These are phyloP conservation scores for Panthera uncia DNA, from an alignment of 2,113 vertebrate genomes.

Conservation along the genomic window DNA sequence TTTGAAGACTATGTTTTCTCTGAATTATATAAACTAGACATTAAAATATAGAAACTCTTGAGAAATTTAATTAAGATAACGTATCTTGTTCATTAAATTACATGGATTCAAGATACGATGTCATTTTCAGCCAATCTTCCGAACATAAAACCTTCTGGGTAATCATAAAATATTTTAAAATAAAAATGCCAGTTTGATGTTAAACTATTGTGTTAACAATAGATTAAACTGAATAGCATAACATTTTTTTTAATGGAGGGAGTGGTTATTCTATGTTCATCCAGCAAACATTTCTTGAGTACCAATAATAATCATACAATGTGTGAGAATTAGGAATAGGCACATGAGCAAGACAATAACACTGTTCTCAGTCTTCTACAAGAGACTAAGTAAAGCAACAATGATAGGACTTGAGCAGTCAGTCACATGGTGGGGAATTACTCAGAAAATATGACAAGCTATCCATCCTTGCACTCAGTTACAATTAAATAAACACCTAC, in stretches of 20 bases:
- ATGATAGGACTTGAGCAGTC: not conserved
- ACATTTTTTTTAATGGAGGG: not conserved
- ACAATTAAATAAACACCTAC: not conserved
- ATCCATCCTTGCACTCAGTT: not conserved
- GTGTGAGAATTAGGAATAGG: not conserved
- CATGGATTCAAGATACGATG: constrained; percentile 65
- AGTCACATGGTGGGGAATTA: not conserved
- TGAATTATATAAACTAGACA: constrained; percentile 43
- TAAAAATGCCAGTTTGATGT: constrained; percentile 77
- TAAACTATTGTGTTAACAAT: constrained; percentile 73
- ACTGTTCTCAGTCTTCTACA: not conserved
- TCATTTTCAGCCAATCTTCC: constrained; percentile 62
- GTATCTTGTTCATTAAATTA: constrained; percentile 64
- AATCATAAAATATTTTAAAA: constrained; percentile 70
- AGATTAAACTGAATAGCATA: constrained; percentile 10
- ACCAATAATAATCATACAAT: not conserved
- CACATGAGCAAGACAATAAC: not conserved
- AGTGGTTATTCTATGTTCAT: not conserved
- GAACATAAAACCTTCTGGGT: constrained; percentile 60
- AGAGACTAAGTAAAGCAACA: not conserved
- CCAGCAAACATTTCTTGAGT: not conserved
- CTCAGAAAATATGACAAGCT: not conserved
- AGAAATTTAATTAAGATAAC: constrained; percentile 72
- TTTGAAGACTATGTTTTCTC: constrained; percentile 23
- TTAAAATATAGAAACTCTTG: constrained; percentile 60